Base-by-base conservation (phyloP, 2,888 invertebrate species). In the Liodrosophila aerea region DNA sequence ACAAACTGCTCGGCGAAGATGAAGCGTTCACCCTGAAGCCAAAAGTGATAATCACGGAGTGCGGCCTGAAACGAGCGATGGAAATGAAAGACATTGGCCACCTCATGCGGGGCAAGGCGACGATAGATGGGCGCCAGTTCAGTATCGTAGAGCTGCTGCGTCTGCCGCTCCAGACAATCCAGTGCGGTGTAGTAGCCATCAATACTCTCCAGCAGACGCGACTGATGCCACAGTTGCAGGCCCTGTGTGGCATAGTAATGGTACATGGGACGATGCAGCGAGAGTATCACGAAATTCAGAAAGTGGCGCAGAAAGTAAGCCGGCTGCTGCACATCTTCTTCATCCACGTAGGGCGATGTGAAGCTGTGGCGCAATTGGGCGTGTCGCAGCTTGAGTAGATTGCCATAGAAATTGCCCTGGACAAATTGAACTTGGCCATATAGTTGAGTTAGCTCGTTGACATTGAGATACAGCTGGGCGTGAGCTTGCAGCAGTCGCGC, bases 181-280 rank as follows among this genome's bases (percentile, higher is more conserved):
- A 88, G 11, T 1, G 89, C 87, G 0, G 87, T 76, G 29, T 87
- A 89, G n/a, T 73, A 73, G 12, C 88, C 88, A 64, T 88, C 88
- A 0, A 87, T 77, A 49, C 70, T 76, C 50, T 76, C 54, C 0
- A 89, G 67, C 2, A 88, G 13, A 0, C 71, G 47, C 0, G 88
- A 88, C 12, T 75, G 69, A 1, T 70, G 59, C 89, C 89, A 89
- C 59, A 89, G 64, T 27, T 87, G 73, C 33, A 85, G 58, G 1
- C 82, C 87, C 47, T 87, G 83, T 0, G 88, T 87, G 47, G 88
- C 86, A 59, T 87, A 89, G 33, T 88, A 89, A 16, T 89, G 89
- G 7, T 85, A 84, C 4, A 87, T 80, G 2, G 89, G 89, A 1
- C 87, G 83, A 30, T 83, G 66, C n/a, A 76, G 31, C 0, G 80